A percentile compares a stretch with the other conserved stretches of the same genome.
These are phyloP conservation scores for Phaethon lepturus DNA, from an alignment of 2,113 vertebrate species.

Conservation along the genomic window DNA sequence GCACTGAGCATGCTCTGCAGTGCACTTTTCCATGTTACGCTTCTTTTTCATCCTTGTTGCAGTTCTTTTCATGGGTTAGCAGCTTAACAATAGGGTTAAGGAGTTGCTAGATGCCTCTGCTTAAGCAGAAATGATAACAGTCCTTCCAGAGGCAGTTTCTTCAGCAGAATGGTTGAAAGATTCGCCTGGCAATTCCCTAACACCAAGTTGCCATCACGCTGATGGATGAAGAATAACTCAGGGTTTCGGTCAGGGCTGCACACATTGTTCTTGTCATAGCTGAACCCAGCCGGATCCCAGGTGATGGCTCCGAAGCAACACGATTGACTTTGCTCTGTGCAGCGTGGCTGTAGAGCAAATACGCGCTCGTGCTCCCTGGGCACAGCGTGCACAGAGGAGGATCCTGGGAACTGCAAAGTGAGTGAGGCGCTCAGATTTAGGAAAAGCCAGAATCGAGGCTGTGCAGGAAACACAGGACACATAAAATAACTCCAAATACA, in stretches of 20 bases:
- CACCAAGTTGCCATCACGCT: not conserved
- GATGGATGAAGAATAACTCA: not conserved
- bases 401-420: not conserved
- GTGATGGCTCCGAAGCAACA: not conserved
- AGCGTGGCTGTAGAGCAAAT: not conserved
- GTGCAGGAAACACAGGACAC: not conserved
- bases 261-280: not conserved
- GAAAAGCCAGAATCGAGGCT: not conserved
- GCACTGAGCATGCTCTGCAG: not conserved
- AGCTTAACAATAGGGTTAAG: not conserved
- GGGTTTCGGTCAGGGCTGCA: not conserved
- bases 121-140: not conserved
- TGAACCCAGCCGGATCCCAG: not conserved
- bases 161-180: not conserved
- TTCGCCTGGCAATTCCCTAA: not conserved
- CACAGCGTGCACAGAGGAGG: not conserved
- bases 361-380: fast-evolving
- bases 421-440: not conserved
- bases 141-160: not conserved
- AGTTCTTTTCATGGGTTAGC: not conserved
- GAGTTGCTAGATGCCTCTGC: not conserved
- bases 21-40: fast-evolving
- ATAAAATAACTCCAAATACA: not conserved
- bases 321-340: not conserved
- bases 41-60: not conserved